Evolutionary conservation across 2,113 vertebrate genomes (phyloP).

Genomic region (Menidia beryllina): DNA sequence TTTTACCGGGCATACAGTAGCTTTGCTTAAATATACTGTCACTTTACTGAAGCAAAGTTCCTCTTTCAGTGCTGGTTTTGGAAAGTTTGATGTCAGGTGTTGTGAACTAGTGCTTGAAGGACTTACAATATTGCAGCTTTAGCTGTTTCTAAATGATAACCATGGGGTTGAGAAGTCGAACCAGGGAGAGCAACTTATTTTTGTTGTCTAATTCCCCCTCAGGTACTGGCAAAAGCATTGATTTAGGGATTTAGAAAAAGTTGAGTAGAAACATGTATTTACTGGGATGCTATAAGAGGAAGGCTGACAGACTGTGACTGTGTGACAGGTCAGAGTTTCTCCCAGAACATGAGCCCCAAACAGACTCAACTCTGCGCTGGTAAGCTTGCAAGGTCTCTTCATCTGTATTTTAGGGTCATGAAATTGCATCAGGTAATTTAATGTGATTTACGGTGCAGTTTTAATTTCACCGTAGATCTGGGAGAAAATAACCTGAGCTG

Average conservation of each 20-base stretch:
- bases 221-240: conserved; percentile 42
- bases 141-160: conserved; percentile 63
- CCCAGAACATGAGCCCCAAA: conserved; percentile 60
- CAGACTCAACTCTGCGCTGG: conserved; percentile 48
- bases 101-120: conserved; percentile 64
- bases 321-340: conserved; percentile 24
- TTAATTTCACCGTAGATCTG: not conserved
- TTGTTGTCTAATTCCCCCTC: conserved; percentile 72
- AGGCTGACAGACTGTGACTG: not conserved
- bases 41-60: conserved; percentile 17
- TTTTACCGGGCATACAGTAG: conserved; percentile 10
- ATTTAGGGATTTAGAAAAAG: conserved; percentile 63
- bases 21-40: not conserved
- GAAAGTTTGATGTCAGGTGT: conserved; percentile 62
- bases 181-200: conserved; percentile 65
- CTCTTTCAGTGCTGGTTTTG: conserved; percentile 45
- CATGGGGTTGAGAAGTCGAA: conserved; percentile 44
- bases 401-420: not conserved
- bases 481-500: not conserved
- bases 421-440: not conserved
- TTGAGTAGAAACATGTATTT: conserved; percentile 41
- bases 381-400: conserved; percentile 35
- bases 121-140: conserved; percentile 69
- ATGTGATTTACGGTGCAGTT: not conserved
- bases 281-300: conserved; percentile 62